These are phyloP conservation scores for Rhodophaea formosa DNA, from an alignment of 2,888 invertebrate genomes.

Conservation along the genomic window DNA sequence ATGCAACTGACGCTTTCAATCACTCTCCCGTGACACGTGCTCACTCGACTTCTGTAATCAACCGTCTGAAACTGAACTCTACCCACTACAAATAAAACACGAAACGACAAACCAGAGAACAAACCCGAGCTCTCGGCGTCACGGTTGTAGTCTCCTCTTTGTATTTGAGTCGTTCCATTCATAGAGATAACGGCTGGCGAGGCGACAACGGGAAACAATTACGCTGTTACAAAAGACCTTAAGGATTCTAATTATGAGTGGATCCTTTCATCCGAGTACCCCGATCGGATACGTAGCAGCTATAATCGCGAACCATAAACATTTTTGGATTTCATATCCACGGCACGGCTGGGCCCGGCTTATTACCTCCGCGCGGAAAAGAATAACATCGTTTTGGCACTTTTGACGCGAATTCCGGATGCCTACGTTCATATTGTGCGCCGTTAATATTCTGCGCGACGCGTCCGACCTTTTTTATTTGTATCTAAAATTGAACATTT, in stretches of 20 bases:
- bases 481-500: slow-evolving; percentile 81
- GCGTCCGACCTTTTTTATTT: slow-evolving; percentile 81
- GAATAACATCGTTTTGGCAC: slow-evolving; percentile 79
- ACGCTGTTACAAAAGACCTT: slow-evolving; percentile 70
- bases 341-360: slow-evolving; percentile 70
- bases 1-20: slow-evolving; percentile 68
- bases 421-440: slow-evolving; percentile 79
- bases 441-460: slow-evolving; percentile 78
- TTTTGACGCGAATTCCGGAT: slow-evolving; percentile 79
- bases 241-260: slow-evolving; percentile 72
- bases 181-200: slow-evolving; percentile 63
- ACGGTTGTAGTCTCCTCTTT: slow-evolving; percentile 59
- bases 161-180: slow-evolving; percentile 63
- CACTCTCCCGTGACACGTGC: slow-evolving; percentile 47
- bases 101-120: slow-evolving; percentile 40
- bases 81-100: slow-evolving; percentile 42
- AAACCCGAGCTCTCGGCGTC: slow-evolving; percentile 47
- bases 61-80: slow-evolving; percentile 44
- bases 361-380: slow-evolving; percentile 78
- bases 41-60: slow-evolving; percentile 24
- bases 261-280: slow-evolving; percentile 65
- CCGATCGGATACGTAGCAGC: slow-evolving; percentile 70
- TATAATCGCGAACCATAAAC: slow-evolving; percentile 75
- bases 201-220: slow-evolving; percentile 73
- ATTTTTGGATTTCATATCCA: slow-evolving; percentile 79